Conservation (phyloP, 1,140 invertebrate species). For the Solen grandis region DNA sequence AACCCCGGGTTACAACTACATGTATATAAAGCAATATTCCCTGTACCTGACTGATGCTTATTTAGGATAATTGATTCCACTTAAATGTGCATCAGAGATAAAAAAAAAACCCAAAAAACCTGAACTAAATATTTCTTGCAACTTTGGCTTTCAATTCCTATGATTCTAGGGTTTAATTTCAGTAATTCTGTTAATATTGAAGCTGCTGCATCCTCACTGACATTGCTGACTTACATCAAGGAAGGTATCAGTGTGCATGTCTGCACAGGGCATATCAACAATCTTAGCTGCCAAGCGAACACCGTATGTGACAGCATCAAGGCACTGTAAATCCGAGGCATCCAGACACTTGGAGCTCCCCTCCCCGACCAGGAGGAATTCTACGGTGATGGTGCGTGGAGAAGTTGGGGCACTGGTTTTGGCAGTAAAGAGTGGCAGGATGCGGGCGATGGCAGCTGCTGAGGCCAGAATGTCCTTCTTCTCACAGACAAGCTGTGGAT, state of each 20-base stretch:
- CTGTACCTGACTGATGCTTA: too few relatives aligned
- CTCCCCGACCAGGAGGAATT: conserved; percentile 84
- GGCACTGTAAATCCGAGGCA: conserved; percentile 84
- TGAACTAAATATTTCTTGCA: too few relatives aligned
- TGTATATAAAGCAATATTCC: too few relatives aligned
- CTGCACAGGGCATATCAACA: conserved; percentile 91
- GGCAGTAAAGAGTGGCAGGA: conserved; percentile 87
- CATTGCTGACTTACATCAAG: conserved; percentile 87
- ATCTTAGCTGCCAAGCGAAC: conserved; percentile 89
- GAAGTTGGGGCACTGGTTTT: conserved; percentile 80
- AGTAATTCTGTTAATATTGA: too few relatives aligned
- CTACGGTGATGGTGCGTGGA: conserved; percentile 82
- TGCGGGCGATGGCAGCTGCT: conserved; percentile 89
- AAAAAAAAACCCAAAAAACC: too few relatives aligned
- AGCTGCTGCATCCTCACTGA: too few relatives aligned
- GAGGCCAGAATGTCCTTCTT: conserved; percentile 88
- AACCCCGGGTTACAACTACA: too few relatives aligned
- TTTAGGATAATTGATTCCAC: too few relatives aligned
- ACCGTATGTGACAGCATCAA: conserved; percentile 85
- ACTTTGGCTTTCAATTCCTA: too few relatives aligned
- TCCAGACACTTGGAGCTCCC: conserved; percentile 78
- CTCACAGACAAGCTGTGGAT: conserved; percentile 89
- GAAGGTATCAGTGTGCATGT: conserved; percentile 92
- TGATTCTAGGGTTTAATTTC: too few relatives aligned
- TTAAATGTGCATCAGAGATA: too few relatives aligned